Base-by-base conservation (phyloP, 2,888 invertebrate genomes). In the Pediacus dermestoides region DNA sequence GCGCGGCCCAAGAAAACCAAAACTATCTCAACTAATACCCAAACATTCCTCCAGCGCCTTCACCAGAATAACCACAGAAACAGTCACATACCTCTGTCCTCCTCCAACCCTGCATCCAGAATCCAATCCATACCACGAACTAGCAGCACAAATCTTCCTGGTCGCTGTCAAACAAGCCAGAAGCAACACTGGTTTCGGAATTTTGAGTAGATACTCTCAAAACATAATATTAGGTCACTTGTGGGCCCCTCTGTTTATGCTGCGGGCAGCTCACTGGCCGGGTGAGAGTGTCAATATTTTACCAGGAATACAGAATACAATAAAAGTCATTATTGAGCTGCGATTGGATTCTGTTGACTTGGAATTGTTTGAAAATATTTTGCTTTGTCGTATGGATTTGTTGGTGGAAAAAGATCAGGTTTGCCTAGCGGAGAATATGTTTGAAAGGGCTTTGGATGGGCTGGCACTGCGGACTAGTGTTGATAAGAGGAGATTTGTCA, bases 1-100 rank as follows among this genome's bases (percentile, higher is more conserved):
- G 64, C 73, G 89, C 36, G 89, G 89, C 1, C 89, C 89, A 0
- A 70, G 88, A 37, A 78, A 76, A 62, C 53, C 67, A 28, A 60
- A 68, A 61, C 42, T 49, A 22, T 43, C 21, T 15, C 33, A 42
- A 30, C 27, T 37, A 28, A 13, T 28, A n/a, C 37, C 25, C 25
- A 11, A 16, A 34, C 4, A 1, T 9, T n/a, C 15, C 28, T 7
- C 25, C 7, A 30, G 22, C 15, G 12, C 16, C 4, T 35, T 36
- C 30, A 23, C 33, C 12, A 46, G 31, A 15, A 26, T 37, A 34
- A 27, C 39, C 6, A 39, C 32, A 1, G 42, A 46, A 30, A 41
- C 22, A 30, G 18, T 37, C 7, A 27, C 27, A 14, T 39, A 37
- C 30, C n/a, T 1, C 18, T 3, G 9, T 25, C 16, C 35, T 16